Conservation (phyloP, 2,797 vertebrate species). For the Anguilla obscura region DNA sequence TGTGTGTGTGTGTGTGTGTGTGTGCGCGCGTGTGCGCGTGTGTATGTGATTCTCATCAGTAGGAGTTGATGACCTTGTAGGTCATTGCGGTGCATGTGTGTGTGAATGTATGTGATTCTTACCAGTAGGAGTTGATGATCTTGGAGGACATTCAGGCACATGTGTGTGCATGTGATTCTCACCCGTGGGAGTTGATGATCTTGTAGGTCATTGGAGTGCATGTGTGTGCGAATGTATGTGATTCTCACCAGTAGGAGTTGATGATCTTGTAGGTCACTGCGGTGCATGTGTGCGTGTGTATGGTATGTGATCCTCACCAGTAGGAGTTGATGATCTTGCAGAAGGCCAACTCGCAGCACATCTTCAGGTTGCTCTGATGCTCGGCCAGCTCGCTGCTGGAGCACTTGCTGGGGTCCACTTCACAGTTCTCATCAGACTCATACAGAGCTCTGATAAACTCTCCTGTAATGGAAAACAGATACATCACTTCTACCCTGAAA, state of each 20-base stretch:
- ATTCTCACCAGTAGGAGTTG: conserved; percentile 90
- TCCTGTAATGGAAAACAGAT: conserved; percentile 63
- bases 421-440: conserved; percentile 95
- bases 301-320: conserved; percentile 70
- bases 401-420: conserved; percentile 91
- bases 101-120: no score
- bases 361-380: conserved; percentile 94
- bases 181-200: neutral
- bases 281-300: neutral
- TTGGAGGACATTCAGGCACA: neutral
- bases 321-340: conserved; percentile 99
- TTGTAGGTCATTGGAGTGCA: neutral
- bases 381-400: conserved; percentile 78
- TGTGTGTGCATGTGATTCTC: neutral
- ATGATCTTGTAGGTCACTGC: conserved; percentile 81
- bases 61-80: neutral
- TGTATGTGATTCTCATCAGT: neutral
- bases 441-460: conserved; percentile 96
- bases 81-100: neutral
- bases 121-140: neutral
- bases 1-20: neutral
- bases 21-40: neutral
- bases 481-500: neutral
- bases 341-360: conserved; percentile 97
- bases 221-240: neutral